phyloP scores from a whole-genome alignment of 1,140 invertebrate genomes.

The Chironomus tepperi region DNA sequence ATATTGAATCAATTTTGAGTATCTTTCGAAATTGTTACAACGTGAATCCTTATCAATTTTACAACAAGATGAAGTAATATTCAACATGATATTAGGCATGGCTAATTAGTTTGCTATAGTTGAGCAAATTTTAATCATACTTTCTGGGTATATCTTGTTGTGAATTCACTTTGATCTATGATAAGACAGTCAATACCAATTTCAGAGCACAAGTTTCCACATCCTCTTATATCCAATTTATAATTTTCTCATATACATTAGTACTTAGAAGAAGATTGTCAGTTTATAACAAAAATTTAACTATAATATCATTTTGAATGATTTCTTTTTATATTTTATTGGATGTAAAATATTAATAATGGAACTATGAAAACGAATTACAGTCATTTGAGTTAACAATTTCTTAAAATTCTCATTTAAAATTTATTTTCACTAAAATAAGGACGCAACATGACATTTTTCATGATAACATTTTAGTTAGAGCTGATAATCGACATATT shows the following conservation, averaged over 20 bases:
- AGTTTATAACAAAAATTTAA: slow-evolving; percentile 6
- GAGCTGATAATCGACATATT: too few species aligned
- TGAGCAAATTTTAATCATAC: background rate
- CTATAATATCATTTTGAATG: background rate
- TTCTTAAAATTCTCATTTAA: background rate
- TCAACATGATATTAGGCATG: too few species aligned
- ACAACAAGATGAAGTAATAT: too few species aligned
- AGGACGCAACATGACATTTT: background rate
- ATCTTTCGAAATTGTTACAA: too few species aligned
- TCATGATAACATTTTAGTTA: background rate
- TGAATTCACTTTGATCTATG: too few species aligned
- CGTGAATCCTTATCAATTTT: too few species aligned
- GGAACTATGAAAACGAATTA: background rate
- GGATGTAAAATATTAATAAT: background rate
- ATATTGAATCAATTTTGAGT: too few species aligned
- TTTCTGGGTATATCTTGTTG: too few species aligned
- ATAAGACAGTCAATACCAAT: too few species aligned
- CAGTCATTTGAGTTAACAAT: slow-evolving; percentile 8
- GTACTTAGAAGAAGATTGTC: background rate
- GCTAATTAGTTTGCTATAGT: too few species aligned
- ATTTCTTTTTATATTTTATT: background rate
- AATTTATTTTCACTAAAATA: background rate
- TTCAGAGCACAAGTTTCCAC: background rate
- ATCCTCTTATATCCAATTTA: background rate
- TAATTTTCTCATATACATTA: background rate